These are phyloP conservation scores for Pterocles orientalis DNA, from an alignment of 2,113 vertebrate genomes.

Conservation along the genomic window DNA sequence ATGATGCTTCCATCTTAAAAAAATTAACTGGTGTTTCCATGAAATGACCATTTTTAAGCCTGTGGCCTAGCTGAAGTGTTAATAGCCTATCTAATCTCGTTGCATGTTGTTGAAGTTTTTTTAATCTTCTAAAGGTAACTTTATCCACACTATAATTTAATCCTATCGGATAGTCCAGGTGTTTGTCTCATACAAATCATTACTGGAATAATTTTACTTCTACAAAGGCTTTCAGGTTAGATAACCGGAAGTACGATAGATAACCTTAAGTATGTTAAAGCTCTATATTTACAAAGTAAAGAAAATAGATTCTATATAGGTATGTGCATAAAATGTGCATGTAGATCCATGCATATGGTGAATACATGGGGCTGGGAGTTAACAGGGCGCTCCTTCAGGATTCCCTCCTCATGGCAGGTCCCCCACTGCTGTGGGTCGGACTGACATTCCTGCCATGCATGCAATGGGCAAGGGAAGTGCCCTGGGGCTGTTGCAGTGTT, in stretches of 20 bases:
- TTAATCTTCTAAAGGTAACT: background rate
- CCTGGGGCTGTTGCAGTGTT: fast-evolving
- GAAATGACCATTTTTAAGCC: background rate
- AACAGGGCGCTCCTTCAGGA: fast-evolving
- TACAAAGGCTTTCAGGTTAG: background rate
- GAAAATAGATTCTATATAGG: background rate
- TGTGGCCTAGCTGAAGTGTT: background rate
- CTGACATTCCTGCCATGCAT: fast-evolving
- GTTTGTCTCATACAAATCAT: background rate
- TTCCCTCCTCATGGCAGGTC: fast-evolving
- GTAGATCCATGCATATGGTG: fast-evolving
- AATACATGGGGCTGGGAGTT: fast-evolving
- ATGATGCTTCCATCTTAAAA: background rate
- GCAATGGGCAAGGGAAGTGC: fast-evolving
- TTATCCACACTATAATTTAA: background rate
- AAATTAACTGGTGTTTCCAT: fast-evolving
- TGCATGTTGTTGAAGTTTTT: background rate
- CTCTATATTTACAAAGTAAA: background rate
- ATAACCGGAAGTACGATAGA: background rate
- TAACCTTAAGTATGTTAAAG: background rate
- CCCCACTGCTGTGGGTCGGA: fast-evolving
- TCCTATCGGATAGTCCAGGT: background rate
- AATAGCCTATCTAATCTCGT: background rate
- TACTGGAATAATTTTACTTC: background rate
- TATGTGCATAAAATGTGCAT: fast-evolving